phyloP scores from a whole-genome alignment of 1,140 invertebrate species.

The Melitaea cinxia region DNA sequence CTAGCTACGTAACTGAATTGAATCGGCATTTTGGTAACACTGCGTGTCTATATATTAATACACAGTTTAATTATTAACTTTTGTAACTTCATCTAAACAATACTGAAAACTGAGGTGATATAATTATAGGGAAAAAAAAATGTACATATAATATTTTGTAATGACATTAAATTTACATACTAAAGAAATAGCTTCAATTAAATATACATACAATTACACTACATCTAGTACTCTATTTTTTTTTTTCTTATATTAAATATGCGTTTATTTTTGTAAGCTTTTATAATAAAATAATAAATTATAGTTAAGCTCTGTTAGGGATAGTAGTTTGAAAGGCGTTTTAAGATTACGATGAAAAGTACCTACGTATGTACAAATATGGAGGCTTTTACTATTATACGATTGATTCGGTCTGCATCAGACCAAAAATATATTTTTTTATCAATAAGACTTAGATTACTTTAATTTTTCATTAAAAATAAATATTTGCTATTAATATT shows the following conservation, averaged over 20 bases:
- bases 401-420: constrained; percentile 29
- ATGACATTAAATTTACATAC: no score
- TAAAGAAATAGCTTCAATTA: no score
- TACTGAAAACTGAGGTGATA: no score
- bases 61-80: no score
- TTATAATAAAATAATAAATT: neutral
- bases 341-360: constrained; percentile 13
- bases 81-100: no score
- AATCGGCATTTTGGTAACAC: no score
- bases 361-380: constrained; percentile 45
- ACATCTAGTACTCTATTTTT: neutral
- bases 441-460: constrained; percentile 18
- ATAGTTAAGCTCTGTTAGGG: neutral
- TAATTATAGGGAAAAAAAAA: no score
- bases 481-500: constrained; percentile 1
- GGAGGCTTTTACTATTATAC: constrained; percentile 43
- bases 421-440: constrained; percentile 15
- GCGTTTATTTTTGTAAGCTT: neutral
- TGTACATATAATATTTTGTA: no score
- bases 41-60: no score
- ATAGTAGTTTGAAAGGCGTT: neutral
- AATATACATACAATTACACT: no score
- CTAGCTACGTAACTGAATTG: no score
- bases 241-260: neutral
- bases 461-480: neutral